phyloP scores from a whole-genome alignment of 2,888 invertebrate genomes.

The Oasisia sp. region DNA sequence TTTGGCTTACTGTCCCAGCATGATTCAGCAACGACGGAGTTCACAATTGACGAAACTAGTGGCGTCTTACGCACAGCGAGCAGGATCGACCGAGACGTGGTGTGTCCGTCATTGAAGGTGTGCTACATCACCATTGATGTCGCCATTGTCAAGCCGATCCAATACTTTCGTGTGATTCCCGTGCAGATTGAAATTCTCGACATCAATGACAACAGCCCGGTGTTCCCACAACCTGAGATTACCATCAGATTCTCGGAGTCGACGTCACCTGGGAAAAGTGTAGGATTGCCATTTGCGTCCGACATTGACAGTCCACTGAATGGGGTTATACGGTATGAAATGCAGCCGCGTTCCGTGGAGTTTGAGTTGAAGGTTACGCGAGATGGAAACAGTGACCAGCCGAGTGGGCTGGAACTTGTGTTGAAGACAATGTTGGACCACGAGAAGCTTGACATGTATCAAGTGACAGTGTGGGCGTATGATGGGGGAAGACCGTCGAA shows the following conservation, averaged over 20 bases:
- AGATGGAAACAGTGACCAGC: background rate
- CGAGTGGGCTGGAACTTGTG: slow-evolving; percentile 17
- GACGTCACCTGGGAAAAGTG: background rate
- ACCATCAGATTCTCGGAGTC: background rate
- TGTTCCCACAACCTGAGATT: background rate
- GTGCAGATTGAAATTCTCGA: slow-evolving; percentile 18
- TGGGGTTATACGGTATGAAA: slow-evolving; percentile 3
- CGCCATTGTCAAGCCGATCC: slow-evolving; percentile 19
- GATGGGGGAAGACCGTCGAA: slow-evolving; percentile 24
- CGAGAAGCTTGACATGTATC: background rate
- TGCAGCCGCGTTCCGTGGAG: background rate
- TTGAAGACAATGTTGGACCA: background rate
- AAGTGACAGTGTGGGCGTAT: slow-evolving; percentile 6
- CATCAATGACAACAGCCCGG: slow-evolving; percentile 23
- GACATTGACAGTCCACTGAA: slow-evolving; percentile 8
- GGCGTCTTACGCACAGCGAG: background rate
- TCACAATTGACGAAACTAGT: background rate
- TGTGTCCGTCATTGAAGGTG: slow-evolving; percentile 18
- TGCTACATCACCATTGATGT: slow-evolving; percentile 24
- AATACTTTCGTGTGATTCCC: slow-evolving; percentile 18
- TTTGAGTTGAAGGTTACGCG: background rate
- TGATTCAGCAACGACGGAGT: background rate
- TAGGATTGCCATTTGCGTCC: background rate
- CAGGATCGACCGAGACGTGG: slow-evolving; percentile 18
- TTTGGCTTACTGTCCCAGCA: background rate